phyloP scores from a whole-genome alignment of 2,113 vertebrate genomes.

The Triplophysa dalaica region DNA sequence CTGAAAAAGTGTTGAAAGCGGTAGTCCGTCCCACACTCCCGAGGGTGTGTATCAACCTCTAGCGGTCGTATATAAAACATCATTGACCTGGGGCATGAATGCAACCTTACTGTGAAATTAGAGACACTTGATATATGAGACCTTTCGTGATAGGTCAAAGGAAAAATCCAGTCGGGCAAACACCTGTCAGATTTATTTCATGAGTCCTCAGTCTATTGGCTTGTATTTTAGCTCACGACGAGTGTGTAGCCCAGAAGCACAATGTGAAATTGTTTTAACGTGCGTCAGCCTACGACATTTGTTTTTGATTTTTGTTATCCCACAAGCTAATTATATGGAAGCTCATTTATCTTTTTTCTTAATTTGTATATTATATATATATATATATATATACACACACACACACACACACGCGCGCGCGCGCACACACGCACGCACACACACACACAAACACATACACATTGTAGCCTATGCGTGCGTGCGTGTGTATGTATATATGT shows the following conservation, averaged over 20 bases:
- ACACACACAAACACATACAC: too few relatives aligned
- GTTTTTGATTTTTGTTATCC: too few relatives aligned
- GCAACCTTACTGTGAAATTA: conserved; percentile 92
- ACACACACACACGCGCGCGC: too few relatives aligned
- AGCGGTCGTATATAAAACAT: conserved; percentile 83
- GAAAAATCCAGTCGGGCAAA: conserved; percentile 64
- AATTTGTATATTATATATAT: too few relatives aligned
- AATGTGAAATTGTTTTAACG: too few relatives aligned
- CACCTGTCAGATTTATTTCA: conserved; percentile 71
- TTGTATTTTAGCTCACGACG: not conserved
- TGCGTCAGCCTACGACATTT: too few relatives aligned
- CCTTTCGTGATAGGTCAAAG: conserved; percentile 71
- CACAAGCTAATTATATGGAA: too few relatives aligned
- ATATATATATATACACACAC: too few relatives aligned
- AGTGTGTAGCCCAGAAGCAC: not conserved
- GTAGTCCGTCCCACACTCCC: conserved; percentile 72
- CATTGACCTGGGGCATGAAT: conserved; percentile 86
- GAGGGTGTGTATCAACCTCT: conserved; percentile 82
- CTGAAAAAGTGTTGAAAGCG: conserved; percentile 55
- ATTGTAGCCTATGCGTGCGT: too few relatives aligned
- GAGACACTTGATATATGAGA: conserved; percentile 99
- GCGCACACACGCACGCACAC: too few relatives aligned
- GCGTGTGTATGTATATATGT: too few relatives aligned
- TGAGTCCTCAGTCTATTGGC: not conserved
- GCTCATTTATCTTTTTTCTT: too few relatives aligned